These are phyloP conservation scores for Cantharis rufa DNA, from an alignment of 2,888 invertebrate genomes.

Conservation along the genomic window DNA sequence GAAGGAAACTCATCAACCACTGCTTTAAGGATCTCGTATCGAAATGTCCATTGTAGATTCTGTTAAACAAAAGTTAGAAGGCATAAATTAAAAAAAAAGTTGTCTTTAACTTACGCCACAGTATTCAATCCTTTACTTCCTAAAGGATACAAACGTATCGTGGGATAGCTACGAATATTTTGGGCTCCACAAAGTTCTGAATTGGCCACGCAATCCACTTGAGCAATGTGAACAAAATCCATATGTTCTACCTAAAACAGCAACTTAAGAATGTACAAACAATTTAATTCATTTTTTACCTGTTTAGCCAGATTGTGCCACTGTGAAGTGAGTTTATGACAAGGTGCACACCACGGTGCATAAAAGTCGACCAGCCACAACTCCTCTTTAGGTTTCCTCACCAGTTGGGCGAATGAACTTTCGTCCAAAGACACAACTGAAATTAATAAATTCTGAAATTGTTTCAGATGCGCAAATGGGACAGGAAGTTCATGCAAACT, in stretches of 20 bases:
- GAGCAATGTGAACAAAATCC: constrained; percentile 62
- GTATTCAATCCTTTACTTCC: constrained; percentile 58
- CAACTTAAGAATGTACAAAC: background rate
- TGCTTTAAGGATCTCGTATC: constrained; percentile 64
- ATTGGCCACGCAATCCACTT: constrained; percentile 69
- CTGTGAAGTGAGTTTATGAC: constrained; percentile 69
- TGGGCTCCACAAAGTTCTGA: constrained; percentile 61
- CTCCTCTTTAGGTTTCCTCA: constrained; percentile 58
- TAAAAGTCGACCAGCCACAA: constrained; percentile 74
- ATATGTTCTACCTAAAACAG: constrained; percentile 55
- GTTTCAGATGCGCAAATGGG: constrained; percentile 5
- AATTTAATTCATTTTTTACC: constrained; percentile 36
- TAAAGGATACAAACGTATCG: constrained; percentile 68
- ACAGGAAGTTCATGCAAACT: constrained; percentile 19
- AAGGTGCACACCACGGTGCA: constrained; percentile 77
- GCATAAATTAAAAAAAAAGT: too few species aligned
- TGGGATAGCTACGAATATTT: constrained; percentile 69
- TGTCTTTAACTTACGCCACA: constrained; percentile 58
- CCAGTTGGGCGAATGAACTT: constrained; percentile 61
- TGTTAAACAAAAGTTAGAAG: constrained; percentile 37
- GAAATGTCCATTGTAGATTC: constrained; percentile 64
- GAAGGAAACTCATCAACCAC: constrained; percentile 68
- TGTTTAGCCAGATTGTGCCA: constrained; percentile 68
- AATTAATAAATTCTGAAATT: constrained; percentile 24
- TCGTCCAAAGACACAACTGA: constrained; percentile 63